Evolutionary conservation across 2,888 invertebrate genomes (phyloP), one percentile per base, ranked within the genome.

Genomic region (Sylvicola fuscatus): DNA sequence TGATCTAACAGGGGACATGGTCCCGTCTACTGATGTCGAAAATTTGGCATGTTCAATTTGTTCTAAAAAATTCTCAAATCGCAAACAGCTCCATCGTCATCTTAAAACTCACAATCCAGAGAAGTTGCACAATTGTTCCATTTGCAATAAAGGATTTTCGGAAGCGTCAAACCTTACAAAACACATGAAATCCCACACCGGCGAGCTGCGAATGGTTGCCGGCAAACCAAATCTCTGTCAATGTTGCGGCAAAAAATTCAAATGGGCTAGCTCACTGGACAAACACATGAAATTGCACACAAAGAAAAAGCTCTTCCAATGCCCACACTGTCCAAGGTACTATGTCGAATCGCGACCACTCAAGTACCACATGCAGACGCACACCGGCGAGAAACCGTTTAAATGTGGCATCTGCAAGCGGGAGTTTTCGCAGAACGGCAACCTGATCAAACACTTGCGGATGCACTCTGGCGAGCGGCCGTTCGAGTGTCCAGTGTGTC

Each of bases 251-350:
- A 47, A 60, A 41, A 53, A 56, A 2, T 64, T 64, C 40, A 63
- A 64, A 46, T 64, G 62, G 61, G 56, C 61, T 3, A 62, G 61
- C 2, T 62, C 62, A 41, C 48, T 64, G 27, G 60, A 61, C 1
- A 64, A 63, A 44, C 64, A 64, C 41, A 62, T 60, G 58, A 63
- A 63, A 41, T 60, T 62, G 43, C 64, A 64, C 42, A 63, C 64
- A 2, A 61, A 62, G 3, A 60, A 60, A 43, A 62, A 62, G 43
- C 46, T 64, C 31, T 46, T 62, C 15, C 50, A 55, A 17, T 63
- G 64, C 38, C 52, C 58, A 36, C 58, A 52, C 44, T 64, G 64
- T 42, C 53, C 52, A 17, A 62, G 61, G 39, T 60, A 60, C 40
- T 64, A 62, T 43, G 62, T 61, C 3, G 64, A 63, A 46, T 58